Evolutionary conservation across 1,140 invertebrate species (phyloP).

Genomic region (Pseudoatta argentina): DNA sequence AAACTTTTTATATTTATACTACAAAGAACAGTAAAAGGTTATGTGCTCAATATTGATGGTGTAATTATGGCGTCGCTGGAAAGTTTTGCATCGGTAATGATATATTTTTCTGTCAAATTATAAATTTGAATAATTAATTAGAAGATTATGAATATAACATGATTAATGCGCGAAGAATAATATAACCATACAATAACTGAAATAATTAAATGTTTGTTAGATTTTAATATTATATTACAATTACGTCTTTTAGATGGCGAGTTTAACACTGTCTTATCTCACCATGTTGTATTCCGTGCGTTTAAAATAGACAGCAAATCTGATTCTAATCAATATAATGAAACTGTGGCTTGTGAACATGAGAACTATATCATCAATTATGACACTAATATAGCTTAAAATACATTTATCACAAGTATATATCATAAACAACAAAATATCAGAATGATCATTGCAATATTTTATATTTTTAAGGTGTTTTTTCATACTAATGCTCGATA

Average conservation of each 20-base stretch:
- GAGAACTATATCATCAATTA: background rate
- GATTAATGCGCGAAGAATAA: background rate
- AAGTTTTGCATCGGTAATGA: constrained; percentile 25
- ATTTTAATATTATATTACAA: background rate
- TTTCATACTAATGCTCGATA: no score
- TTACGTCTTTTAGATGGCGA: constrained; percentile 17
- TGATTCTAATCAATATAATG: background rate
- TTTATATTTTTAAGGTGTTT: background rate
- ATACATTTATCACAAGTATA: background rate
- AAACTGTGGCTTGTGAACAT: background rate
- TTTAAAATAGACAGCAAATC: background rate
- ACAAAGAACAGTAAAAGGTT: constrained; percentile 15
- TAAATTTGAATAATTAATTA: background rate
- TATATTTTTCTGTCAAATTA: background rate
- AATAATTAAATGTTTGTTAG: background rate
- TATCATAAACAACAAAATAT: background rate
- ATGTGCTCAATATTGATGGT: background rate
- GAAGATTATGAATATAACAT: background rate
- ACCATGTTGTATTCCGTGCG: constrained; percentile 27
- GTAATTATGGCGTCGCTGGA: constrained; percentile 19
- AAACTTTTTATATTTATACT: constrained; percentile 25
- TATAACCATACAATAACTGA: background rate
- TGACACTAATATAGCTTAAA: constrained; percentile 12
- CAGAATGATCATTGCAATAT: background rate
- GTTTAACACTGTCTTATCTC: constrained; percentile 30